Conservation (phyloP, 2,797 vertebrate species). For the Miichthys miiuy region DNA sequence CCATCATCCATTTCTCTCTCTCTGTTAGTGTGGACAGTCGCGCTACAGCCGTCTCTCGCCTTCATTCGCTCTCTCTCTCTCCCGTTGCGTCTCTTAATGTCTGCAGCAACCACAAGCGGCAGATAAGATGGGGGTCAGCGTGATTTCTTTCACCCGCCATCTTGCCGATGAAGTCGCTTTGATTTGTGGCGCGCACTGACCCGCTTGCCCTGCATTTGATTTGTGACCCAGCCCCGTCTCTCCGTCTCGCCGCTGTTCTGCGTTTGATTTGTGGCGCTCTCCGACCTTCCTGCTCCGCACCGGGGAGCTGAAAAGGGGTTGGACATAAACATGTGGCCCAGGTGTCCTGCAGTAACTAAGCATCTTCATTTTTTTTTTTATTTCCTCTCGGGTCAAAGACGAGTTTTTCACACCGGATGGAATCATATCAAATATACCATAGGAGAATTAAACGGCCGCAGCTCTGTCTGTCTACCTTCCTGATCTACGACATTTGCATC, state of each 20-base stretch:
- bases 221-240: conserved; percentile 55
- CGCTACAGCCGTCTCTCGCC: conserved; percentile 17
- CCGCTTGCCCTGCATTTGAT: conserved; percentile 68
- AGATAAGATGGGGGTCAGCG: conserved; percentile 71
- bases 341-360: conserved; percentile 46
- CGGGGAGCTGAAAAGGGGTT: conserved; percentile 19
- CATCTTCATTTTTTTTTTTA: neutral
- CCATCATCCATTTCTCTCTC: conserved; percentile 19
- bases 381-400: neutral
- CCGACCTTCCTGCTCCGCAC: neutral
- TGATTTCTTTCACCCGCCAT: conserved; percentile 73
- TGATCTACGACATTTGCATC: conserved; percentile 70
- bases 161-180: conserved; percentile 48
- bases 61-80: conserved; percentile 46
- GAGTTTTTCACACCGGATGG: neutral
- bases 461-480: conserved; percentile 22
- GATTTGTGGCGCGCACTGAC: conserved; percentile 70
- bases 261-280: conserved; percentile 62
- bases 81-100: conserved; percentile 54
- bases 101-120: conserved; percentile 45
- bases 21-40: conserved; percentile 45
- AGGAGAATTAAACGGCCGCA: conserved; percentile 14
- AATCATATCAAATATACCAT: conserved; percentile 18
- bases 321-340: conserved; percentile 31
- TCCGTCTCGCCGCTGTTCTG: conserved; percentile 34